Percentiles rank a stretch among this genome's conserved stretches.
phyloP scores from a whole-genome alignment of 2,888 invertebrate species.

The Athalia cordata region DNA sequence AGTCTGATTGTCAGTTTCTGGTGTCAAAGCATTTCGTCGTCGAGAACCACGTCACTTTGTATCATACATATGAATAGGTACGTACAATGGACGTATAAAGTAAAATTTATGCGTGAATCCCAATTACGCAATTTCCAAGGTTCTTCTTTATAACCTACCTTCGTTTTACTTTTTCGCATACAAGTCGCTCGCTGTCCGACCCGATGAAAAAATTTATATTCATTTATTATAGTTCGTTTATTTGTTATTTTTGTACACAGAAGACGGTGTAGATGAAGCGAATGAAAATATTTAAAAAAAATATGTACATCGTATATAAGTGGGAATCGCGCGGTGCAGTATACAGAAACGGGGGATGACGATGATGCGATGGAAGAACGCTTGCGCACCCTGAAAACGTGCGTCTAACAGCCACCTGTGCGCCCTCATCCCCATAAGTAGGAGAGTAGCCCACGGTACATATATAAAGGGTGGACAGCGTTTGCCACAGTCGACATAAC shows the following conservation, averaged over 20 bases:
- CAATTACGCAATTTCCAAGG: slow-evolving; percentile 9
- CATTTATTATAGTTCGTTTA: background rate
- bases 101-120: slow-evolving; percentile 16
- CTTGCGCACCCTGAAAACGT: slow-evolving; percentile 60
- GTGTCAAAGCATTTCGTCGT: background rate
- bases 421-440: slow-evolving; percentile 45
- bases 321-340: background rate
- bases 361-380: slow-evolving; percentile 51
- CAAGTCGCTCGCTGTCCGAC: no score
- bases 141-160: no score
- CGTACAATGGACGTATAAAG: slow-evolving; percentile 12
- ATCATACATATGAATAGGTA: no score
- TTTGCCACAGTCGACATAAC: slow-evolving; percentile 62
- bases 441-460: slow-evolving; percentile 53
- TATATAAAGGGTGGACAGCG: slow-evolving; percentile 62
- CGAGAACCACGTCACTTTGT: slow-evolving; percentile 11
- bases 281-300: no score
- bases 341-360: background rate
- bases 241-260: no score
- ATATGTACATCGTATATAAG: background rate
- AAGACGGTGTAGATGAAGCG: no score
- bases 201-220: background rate
- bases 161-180: no score
- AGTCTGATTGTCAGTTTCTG: background rate
- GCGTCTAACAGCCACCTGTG: slow-evolving; percentile 60